Conservation (phyloP, 2,797 vertebrate species). For the Pseudotriccus pelzelni region DNA sequence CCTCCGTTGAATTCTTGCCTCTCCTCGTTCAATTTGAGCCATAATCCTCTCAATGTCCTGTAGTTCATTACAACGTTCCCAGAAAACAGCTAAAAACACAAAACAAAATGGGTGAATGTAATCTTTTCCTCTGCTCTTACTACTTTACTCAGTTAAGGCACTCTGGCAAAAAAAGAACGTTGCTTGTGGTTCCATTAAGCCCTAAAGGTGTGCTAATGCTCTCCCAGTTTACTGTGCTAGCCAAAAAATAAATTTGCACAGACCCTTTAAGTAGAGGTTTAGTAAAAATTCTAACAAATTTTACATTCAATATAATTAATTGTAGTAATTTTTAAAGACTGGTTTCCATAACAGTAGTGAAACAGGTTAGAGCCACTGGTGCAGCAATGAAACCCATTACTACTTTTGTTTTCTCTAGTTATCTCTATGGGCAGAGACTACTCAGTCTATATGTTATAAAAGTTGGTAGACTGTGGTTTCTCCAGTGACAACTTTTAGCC, state of each 20-base stretch:
- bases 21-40: constrained; percentile 89
- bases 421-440: neutral
- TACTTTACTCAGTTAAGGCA: neutral
- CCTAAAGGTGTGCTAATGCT: neutral
- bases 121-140: neutral
- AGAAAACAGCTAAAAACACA: constrained; percentile 83
- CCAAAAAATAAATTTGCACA: neutral
- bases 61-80: constrained; percentile 88
- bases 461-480: neutral
- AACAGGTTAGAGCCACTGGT: neutral
- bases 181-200: neutral
- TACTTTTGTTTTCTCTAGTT: neutral
- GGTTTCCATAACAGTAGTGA: neutral
- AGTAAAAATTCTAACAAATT: neutral
- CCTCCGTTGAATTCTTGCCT: constrained; percentile 86
- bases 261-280: neutral
- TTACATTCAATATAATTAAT: neutral
- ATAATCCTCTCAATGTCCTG: constrained; percentile 90
- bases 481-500: neutral
- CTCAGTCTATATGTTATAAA: neutral
- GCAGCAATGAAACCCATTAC: neutral
- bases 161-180: neutral
- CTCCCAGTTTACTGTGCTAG: neutral
- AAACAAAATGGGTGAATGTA: neutral
- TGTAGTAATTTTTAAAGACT: neutral